These are phyloP conservation scores for Drosophila subquinaria DNA, from an alignment of 2,888 invertebrate species.

Conservation along the genomic window DNA sequence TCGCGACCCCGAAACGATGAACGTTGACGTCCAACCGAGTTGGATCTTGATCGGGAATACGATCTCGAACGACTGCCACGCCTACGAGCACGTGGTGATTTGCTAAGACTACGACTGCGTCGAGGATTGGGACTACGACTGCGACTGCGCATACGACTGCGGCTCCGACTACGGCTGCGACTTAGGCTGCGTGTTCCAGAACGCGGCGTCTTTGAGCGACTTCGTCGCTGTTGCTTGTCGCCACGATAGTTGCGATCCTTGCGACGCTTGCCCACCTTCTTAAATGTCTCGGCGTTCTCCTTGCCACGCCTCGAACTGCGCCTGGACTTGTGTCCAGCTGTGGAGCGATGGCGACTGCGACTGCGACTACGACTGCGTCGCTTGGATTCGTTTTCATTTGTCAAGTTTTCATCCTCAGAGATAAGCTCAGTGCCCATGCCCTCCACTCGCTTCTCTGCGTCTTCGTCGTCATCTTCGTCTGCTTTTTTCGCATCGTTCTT, in stretches of 20 bases:
- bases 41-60: conserved; percentile 62
- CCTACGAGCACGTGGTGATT: conserved; percentile 50
- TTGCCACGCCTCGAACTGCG: conserved; percentile 61
- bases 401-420: conserved; percentile 89
- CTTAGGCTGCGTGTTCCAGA: conserved; percentile 48
- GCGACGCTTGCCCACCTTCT: conserved; percentile 91
- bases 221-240: conserved; percentile 86
- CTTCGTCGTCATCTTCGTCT: conserved; percentile 4
- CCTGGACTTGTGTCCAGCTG: conserved; percentile 50
- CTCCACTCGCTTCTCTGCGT: conserved; percentile 28
- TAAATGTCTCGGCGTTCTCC: conserved; percentile 88
- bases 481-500: conserved; percentile 19
- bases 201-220: conserved; percentile 32
- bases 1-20: conserved; percentile 39
- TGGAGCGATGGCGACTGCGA: conserved; percentile 38
- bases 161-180: conserved; percentile 39
- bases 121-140: conserved; percentile 20
- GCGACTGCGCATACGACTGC: conserved; percentile 37
- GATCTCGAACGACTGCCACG: conserved; percentile 67
- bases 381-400: conserved; percentile 60
- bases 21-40: conserved; percentile 49
- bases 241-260: conserved; percentile 93
- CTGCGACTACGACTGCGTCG: conserved; percentile 38
- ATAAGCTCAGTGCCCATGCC: conserved; percentile 90
- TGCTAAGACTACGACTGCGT: conserved; percentile 44